Base-by-base conservation (phyloP, 2,888 invertebrate genomes). In the Antheraea assamensis region DNA sequence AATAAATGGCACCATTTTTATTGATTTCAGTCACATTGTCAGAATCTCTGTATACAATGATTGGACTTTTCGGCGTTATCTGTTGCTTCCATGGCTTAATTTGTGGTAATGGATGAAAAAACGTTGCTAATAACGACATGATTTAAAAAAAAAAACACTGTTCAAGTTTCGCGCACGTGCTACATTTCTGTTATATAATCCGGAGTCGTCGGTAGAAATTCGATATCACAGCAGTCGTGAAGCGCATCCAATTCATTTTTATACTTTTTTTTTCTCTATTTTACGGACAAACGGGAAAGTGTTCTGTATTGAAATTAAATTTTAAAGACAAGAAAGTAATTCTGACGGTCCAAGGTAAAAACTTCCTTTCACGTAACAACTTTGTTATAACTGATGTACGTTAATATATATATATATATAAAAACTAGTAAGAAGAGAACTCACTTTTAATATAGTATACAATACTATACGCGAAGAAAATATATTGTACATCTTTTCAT, bases 191-290 rank as follows among this genome's bases (percentile, higher is more conserved):
- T 61, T 61, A 27, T 61, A 61, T 61, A 61, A 61, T 3, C 3
- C 61, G 42, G 7, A 24, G 1, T n/a, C n/a, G 24, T 70, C 47
- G 27, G 24, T 47, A 70, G 42, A 49, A 47, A 70, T 24, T 35
- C 24, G 47, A 27, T 42, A 70, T 27, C 17, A 42, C 47, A 24
- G 35, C 13, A 42, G 42, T 47, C 42, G n/a, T 4, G 13, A 70
- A 71, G 31, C 35, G 71, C 55, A 35, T 35, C 35, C n/a, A 71
- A 55, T 58, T 64, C 58, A 72, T 72, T 42, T 31, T 42, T n/a
- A 42, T 24, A 42, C 72, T 30, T 24, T 42, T 30, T 24, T 42
- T 42, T 72, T 10, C 27, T 49, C 31, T 31, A 24, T 21, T 58
- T 42, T 72, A 35, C 21, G 42, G 31, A 30, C 15, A 61, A 31